Percentiles rank a stretch among this genome's conserved stretches.
These are phyloP conservation scores for Caenorhabditis drosophilae DNA, from an alignment of 2,888 invertebrate species.

Conservation along the genomic window DNA sequence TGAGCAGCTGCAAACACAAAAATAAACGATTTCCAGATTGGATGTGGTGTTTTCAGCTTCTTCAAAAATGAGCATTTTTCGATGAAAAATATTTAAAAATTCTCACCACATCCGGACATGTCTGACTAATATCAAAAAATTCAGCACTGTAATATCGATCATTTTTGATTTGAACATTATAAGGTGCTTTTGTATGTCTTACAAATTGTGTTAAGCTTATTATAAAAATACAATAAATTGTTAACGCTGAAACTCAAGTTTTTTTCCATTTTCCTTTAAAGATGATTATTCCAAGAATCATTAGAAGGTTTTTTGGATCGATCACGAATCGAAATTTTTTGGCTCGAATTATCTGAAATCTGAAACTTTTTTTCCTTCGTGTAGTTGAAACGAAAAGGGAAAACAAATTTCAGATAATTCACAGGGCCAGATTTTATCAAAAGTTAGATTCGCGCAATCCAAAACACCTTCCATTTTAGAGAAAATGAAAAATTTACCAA, in stretches of 20 bases:
- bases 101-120: constrained; percentile 32
- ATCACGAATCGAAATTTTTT: background rate
- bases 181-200: constrained; percentile 65
- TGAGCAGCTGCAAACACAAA: constrained; percentile 70
- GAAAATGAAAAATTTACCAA: constrained; percentile 11
- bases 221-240: constrained; percentile 71
- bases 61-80: constrained; percentile 4
- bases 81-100: too few relatives aligned
- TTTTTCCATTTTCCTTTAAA: background rate
- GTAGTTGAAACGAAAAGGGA: too few relatives aligned
- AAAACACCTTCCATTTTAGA: background rate
- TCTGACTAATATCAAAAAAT: constrained; percentile 28
- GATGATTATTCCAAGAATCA: background rate
- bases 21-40: constrained; percentile 33
- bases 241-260: constrained; percentile 66
- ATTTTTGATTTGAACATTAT: constrained; percentile 33
- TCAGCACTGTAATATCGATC: constrained; percentile 11
- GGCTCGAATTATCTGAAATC: background rate
- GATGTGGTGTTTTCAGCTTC: constrained; percentile 11
- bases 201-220: constrained; percentile 71
- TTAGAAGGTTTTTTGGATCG: background rate
- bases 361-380: too few relatives aligned
- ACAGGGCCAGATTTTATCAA: too few relatives aligned
- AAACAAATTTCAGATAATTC: too few relatives aligned
- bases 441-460: background rate